Conservation (phyloP, 2,113 vertebrate genomes). For the Aythya baeri region DNA sequence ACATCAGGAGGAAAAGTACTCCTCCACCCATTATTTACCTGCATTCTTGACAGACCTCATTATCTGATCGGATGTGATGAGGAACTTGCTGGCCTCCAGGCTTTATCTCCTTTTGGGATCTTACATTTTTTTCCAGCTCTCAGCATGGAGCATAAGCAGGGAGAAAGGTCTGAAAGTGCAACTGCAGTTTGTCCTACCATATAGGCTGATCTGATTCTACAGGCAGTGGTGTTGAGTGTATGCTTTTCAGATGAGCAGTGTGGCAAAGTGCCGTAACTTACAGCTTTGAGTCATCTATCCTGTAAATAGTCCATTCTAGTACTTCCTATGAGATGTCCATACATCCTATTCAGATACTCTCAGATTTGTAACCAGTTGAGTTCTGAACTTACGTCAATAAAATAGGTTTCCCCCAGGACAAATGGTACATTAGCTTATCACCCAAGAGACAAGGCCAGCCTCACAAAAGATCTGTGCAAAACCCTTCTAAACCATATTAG, state of each 20-base stretch:
- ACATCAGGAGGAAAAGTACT: neutral
- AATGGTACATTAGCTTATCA: neutral
- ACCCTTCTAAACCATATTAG: rapidly evolving
- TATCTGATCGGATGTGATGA: neutral
- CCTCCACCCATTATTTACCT: neutral
- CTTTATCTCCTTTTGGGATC: neutral
- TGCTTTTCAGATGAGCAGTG: neutral
- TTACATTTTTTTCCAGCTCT: neutral
- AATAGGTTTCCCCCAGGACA: neutral
- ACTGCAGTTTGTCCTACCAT: rapidly evolving
- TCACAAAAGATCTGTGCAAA: neutral
- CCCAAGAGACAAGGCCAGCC: neutral
- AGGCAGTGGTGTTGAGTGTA: neutral
- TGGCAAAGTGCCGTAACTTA: neutral
- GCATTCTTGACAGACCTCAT: neutral
- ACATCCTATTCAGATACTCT: neutral
- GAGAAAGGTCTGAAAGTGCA: neutral
- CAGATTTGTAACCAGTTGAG: neutral
- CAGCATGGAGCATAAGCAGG: neutral
- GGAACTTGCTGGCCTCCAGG: neutral
- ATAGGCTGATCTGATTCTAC: neutral
- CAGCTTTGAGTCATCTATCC: neutral
- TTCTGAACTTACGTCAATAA: neutral
- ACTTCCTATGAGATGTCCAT: neutral
- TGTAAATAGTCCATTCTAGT: neutral